Base-by-base conservation (phyloP, 2,888 invertebrate genomes). In the Campopleginae sp. region DNA sequence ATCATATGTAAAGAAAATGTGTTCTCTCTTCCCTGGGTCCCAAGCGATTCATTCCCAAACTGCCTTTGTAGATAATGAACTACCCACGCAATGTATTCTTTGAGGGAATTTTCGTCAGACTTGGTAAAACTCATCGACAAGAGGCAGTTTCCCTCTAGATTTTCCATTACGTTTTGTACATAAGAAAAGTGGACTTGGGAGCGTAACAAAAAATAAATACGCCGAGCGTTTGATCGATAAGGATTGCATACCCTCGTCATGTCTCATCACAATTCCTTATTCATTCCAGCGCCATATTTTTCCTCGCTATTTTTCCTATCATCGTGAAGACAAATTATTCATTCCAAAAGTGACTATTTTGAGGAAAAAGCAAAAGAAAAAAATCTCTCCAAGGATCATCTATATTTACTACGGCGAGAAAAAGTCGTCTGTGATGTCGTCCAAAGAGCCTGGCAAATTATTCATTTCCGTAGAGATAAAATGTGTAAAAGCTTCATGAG, bases 61-160 rank as follows among this genome's bases (percentile, higher is more conserved):
- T 42, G 66, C 48, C 27, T 71, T 17, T 63, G 48, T 19, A 70
- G 74, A 46, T 63, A 31, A 23, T 33, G 61, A 79, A 66, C 70
- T 74, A 79, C 42, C 68, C 48, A 58, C 46, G 61, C 84, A 81
- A 77, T 81, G 71, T 77, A 84, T 81, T 84, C 81, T 84, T 84
- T 81, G 65, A 46, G 66, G 51, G 77, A 72, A 44, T 72, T 78
- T 80, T 51, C 31, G n/a, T 46, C 65, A 80, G 84, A 80, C 65
- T 51, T 48, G 42, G 31, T 68, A 66, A 58, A 44, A 46, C 44
- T 70, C 74, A 79, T 54, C 48, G 58, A 42, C 44, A 63, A 65
- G 38, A 42, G 68, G 23, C 38, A 33, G 61, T 19, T 79, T 74
- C 63, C 63, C 48, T 38, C 58, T 46, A 70, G 80, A 76, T 80